phyloP scores from a whole-genome alignment of 2,888 invertebrate species.

The Sinodicranocentrus sp. region DNA sequence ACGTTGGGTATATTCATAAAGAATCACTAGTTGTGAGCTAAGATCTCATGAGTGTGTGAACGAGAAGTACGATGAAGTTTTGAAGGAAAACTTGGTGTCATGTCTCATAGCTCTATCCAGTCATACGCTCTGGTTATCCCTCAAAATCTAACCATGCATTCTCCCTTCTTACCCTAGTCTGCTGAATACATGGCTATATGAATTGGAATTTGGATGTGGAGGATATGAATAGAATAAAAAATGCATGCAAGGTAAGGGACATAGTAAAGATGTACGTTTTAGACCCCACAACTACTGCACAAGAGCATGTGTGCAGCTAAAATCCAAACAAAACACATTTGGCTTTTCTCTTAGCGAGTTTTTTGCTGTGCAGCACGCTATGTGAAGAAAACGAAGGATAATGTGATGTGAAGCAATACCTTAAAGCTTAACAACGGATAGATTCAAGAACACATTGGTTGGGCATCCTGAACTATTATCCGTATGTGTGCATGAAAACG shows the following conservation, averaged over 20 bases:
- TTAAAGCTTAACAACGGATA: background rate
- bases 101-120: conserved; percentile 28
- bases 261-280: no score
- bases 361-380: conserved; percentile 9
- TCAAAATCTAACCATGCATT: conserved; percentile 17
- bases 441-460: background rate
- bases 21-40: no score
- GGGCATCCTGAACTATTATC: background rate
- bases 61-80: conserved; percentile 24
- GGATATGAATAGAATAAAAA: conserved; percentile 7
- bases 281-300: no score
- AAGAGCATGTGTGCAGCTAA: no score
- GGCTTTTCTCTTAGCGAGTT: no score
- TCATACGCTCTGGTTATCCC: conserved; percentile 46
- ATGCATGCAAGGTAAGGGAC: background rate
- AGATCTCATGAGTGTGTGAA: conserved; percentile 44
- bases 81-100: conserved; percentile 46
- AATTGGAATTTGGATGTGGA: background rate
- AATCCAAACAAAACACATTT: no score
- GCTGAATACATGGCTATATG: no score
- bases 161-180: no score
- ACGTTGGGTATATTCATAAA: no score
- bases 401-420: background rate
- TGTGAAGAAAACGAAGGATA: conserved; percentile 1
- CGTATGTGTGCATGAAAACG: background rate